phyloP scores from a whole-genome alignment of 2,113 vertebrate genomes.

The Megatriorchis doriae region DNA sequence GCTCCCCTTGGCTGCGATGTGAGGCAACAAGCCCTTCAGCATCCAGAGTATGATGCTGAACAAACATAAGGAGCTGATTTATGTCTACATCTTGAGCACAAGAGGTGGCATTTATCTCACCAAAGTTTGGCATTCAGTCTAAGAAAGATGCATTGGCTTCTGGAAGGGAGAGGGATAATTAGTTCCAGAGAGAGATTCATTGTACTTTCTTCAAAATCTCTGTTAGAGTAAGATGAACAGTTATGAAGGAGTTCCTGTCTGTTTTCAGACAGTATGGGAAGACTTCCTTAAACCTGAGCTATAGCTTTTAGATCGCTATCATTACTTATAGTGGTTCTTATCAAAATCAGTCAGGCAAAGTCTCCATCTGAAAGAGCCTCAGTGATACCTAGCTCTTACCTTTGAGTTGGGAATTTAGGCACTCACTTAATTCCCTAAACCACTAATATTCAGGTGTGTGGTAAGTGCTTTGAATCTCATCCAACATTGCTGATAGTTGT shows the following conservation, averaged over 20 bases:
- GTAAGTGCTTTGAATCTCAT: not conserved
- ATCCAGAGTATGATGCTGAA: not conserved
- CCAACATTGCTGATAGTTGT: not conserved
- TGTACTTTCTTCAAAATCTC: not conserved
- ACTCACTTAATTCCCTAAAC: not conserved
- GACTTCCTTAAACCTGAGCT: not conserved
- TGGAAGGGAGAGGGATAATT: not conserved
- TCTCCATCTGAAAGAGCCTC: not conserved
- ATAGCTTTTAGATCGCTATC: not conserved
- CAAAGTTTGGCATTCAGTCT: not conserved
- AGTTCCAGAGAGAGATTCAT: not conserved
- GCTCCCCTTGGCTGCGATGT: not conserved
- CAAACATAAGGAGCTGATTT: conserved; percentile 1
- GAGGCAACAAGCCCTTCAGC: not conserved
- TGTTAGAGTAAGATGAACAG: not conserved
- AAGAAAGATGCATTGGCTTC: not conserved
- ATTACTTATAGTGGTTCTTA: not conserved
- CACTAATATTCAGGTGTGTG: not conserved
- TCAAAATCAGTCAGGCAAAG: not conserved
- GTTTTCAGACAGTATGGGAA: not conserved
- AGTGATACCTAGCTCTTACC: not conserved
- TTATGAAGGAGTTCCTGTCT: not conserved
- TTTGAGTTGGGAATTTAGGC: not conserved
- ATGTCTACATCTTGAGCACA: not conserved
- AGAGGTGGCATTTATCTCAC: conserved; percentile 7